Evolutionary conservation across 2,888 invertebrate genomes (phyloP).

Genomic region (Pristionchus japonicus): DNA sequence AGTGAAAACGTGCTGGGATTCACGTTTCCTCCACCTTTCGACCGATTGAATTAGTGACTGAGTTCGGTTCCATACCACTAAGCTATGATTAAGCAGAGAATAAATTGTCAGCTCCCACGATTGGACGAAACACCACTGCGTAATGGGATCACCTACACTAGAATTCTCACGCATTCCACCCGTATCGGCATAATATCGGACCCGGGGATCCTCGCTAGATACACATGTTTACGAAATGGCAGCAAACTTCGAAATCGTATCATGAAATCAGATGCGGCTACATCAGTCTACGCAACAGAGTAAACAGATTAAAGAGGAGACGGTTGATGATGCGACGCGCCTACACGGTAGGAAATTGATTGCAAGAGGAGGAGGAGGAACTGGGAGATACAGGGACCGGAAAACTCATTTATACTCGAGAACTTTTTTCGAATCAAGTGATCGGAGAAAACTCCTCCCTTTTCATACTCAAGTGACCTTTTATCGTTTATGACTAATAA

Average conservation of each 20-base stretch:
- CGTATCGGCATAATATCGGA: background rate
- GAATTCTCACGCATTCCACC: background rate
- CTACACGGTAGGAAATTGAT: background rate
- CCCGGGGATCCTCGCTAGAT: no score
- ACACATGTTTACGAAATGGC: background rate
- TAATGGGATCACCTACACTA: background rate
- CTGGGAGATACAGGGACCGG: no score
- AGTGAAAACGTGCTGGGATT: background rate
- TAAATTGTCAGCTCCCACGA: background rate
- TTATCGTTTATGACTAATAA: no score
- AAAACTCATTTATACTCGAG: no score
- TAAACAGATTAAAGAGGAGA: constrained; percentile 13
- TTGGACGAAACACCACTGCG: background rate
- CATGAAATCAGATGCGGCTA: background rate
- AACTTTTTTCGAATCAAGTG: no score
- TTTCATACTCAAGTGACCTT: no score
- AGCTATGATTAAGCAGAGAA: background rate
- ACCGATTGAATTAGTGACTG: background rate
- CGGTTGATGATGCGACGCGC: background rate
- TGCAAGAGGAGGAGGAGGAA: no score
- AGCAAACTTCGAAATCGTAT: background rate
- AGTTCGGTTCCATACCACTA: background rate
- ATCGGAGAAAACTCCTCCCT: no score
- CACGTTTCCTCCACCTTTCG: background rate
- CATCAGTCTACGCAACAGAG: background rate